Evolutionary conservation across 2,888 invertebrate species (phyloP).

Genomic region (Heteromyza rotundicornis): DNA sequence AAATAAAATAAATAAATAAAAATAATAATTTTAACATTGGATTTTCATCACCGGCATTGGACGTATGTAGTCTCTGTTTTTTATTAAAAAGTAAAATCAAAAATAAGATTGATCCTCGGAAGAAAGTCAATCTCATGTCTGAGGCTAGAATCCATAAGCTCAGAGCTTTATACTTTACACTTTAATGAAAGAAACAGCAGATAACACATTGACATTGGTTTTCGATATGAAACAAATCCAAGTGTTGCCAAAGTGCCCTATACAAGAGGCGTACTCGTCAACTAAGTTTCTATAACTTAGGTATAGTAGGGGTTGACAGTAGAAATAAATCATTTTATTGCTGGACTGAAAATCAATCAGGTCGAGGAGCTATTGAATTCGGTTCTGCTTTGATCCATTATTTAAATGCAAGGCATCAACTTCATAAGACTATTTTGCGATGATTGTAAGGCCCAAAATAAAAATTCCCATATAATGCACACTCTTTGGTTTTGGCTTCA

Average conservation of each 20-base stretch:
- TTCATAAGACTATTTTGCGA: neutral
- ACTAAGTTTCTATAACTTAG: neutral
- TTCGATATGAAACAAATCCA: neutral
- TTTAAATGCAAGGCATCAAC: neutral
- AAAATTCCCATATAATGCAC: neutral
- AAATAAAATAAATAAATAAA: no score
- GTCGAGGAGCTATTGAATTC: neutral
- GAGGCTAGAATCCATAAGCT: neutral
- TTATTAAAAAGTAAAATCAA: neutral
- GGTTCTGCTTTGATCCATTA: neutral
- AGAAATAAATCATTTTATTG: neutral
- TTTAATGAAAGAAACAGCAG: neutral
- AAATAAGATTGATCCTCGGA: neutral
- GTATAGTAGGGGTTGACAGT: neutral
- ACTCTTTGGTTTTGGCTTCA: neutral
- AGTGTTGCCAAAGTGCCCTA: neutral
- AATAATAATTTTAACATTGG: neutral
- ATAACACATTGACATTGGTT: neutral
- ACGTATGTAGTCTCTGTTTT: neutral
- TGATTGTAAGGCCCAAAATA: neutral
- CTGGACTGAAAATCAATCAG: neutral
- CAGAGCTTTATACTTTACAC: neutral
- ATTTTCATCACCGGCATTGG: neutral
- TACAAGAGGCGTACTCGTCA: neutral
- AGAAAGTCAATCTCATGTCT: neutral